Evolutionary conservation across 2,888 invertebrate genomes (phyloP), one percentile per base, ranked within the genome.

Genomic region (Phasia obesa): DNA sequence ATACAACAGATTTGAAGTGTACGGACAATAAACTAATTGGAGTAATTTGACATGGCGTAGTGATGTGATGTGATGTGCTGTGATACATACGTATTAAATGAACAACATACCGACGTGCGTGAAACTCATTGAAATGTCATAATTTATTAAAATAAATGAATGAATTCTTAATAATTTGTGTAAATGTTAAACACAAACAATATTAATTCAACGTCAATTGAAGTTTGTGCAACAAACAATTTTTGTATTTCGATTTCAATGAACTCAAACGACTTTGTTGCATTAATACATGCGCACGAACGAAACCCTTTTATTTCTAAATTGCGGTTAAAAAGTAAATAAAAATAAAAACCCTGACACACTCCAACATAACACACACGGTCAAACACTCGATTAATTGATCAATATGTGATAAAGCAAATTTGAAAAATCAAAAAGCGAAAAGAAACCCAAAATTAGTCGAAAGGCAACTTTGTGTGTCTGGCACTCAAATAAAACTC

Each of bases 81-180:
- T 64, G 49, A 64, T 60, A 53, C 23, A 25, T 35, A 53, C 23
- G 19, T 35, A 27, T 44, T 25, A 38, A 47, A 31, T 27, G 15
- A 27, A 47, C 38, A 38, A 51, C 27, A 23, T 42, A 21, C 27
- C n/a, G n/a, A n/a, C n/a, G 19, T 73, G 35, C 64, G 25, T 59
- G 75, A 69, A 83, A 65, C 73, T 76, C 71, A 71, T 57, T 79
- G 75, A 79, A 76, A 60, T 76, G 75, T 83, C 79, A 79, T 62
- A 60, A 76, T 75, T 73, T 65, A 83, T 83, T 83, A 71, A 83
- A 83, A 62, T 83, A 65, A 79, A 75, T 67, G 21, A 65, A 75
- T 59, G 19, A 49, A 49, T 69, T 55, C 25, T 23, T 31, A 69
- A 38, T 15, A 17, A 17, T 51, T 62, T 62, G 53, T 19, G 57